Evolutionary conservation across 2,888 invertebrate genomes (phyloP).

Genomic region (Leptinotarsa juncta): DNA sequence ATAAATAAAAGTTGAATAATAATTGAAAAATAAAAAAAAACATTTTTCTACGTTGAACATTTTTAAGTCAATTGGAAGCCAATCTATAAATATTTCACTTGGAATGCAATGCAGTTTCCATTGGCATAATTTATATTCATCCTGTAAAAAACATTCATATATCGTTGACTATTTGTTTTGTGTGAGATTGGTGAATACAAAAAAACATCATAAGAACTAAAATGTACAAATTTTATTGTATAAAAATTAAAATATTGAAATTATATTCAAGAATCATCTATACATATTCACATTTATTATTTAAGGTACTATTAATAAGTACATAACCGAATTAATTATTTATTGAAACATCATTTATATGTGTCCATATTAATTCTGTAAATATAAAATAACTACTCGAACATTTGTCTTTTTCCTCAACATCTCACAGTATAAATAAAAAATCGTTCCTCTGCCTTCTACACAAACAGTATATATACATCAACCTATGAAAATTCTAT

Average conservation of each 20-base stretch:
- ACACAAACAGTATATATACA: neutral
- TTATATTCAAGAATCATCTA: neutral
- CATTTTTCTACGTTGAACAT: too few species aligned
- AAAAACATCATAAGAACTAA: neutral
- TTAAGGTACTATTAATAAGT: slow-evolving; percentile 1
- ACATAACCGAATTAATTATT: slow-evolving; percentile 3
- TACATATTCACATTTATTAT: slow-evolving; percentile 7
- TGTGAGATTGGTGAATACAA: neutral
- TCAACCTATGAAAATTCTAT: neutral
- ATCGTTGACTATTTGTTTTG: neutral
- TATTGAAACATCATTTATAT: neutral
- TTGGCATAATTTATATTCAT: too few species aligned
- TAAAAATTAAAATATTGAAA: neutral
- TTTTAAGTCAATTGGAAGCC: too few species aligned
- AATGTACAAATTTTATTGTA: slow-evolving; percentile 17
- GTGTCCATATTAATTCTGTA: neutral
- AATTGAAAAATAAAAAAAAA: too few species aligned
- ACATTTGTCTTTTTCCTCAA: neutral
- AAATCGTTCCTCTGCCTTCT: too few species aligned
- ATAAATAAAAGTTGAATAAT: too few species aligned
- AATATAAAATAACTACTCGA: neutral
- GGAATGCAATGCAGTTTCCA: too few species aligned
- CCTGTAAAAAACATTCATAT: too few species aligned
- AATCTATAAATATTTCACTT: too few species aligned
- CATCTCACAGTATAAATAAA: too few species aligned